phyloP scores from a whole-genome alignment of 2,888 invertebrate genomes.

The Amphipyra berbera region DNA sequence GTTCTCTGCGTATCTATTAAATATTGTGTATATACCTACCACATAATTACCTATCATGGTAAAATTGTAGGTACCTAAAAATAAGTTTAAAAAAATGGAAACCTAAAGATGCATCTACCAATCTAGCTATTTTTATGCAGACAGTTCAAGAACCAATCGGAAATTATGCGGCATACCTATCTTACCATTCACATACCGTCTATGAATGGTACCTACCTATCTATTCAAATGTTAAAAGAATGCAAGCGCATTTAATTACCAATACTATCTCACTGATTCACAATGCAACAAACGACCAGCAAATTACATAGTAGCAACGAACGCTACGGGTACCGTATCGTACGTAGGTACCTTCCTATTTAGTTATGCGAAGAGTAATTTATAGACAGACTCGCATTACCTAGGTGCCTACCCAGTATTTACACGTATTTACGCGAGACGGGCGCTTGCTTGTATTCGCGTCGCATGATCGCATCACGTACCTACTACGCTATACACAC shows the following conservation, averaged over 20 bases:
- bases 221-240: slow-evolving; percentile 21
- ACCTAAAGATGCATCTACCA: too few species aligned
- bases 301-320: slow-evolving; percentile 14
- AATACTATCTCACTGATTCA: slow-evolving; percentile 25
- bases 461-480: slow-evolving; percentile 76
- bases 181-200: slow-evolving; percentile 34
- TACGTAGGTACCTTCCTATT: slow-evolving; percentile 39
- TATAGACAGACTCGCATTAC: slow-evolving; percentile 52
- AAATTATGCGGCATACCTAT: slow-evolving; percentile 38
- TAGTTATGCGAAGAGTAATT: slow-evolving; percentile 54
- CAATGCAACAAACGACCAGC: slow-evolving; percentile 26
- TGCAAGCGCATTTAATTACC: slow-evolving; percentile 35
- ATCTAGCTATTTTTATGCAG: too few species aligned
- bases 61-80: too few species aligned
- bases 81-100: too few species aligned
- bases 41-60: too few species aligned
- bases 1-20: too few species aligned
- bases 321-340: slow-evolving; percentile 41
- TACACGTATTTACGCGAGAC: slow-evolving; percentile 77
- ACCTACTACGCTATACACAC: slow-evolving; percentile 73
- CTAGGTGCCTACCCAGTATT: slow-evolving; percentile 70
- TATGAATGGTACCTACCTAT: slow-evolving; percentile 36
- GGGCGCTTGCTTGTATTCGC: slow-evolving; percentile 68
- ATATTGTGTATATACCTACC: too few species aligned
- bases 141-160: slow-evolving; percentile 22